Base-by-base conservation (phyloP, 2,797 vertebrate species). In the Sebastolobus altivelis region DNA sequence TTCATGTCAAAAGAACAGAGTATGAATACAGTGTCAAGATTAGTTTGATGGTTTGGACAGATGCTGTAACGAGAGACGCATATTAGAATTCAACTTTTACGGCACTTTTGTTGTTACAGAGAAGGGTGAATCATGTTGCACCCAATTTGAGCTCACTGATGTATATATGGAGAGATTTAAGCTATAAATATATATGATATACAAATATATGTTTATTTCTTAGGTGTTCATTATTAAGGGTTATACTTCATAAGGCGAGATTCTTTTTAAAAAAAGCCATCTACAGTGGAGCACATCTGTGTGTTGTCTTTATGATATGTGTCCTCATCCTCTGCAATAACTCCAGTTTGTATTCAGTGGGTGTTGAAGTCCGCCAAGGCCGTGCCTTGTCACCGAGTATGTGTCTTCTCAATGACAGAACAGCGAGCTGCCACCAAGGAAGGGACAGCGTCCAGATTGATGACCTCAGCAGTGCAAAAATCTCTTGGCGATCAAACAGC, bases 391-490 rank as follows among this genome's bases (percentile, higher is more conserved):
- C 85, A 80, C 74, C 8, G 27, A 66, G 75, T 59, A 38, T 40
- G 0, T 75, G 63, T 71, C 33, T 71, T 84, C 66, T 71, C 77
- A 80, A 12, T 58, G 80, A 81, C 78, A 75, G 81, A 74, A 81
- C 0, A 40, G 61, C 13, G n/a, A 78, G 80, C 77, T 40, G 77
- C 69, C 63, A 75, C 75, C 71, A 12, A 76, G 4, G 66, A 73
- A 29, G 35, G 75, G 54, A 80, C 59, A 6, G 46, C 12, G 60
- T 73, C 67, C 84, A 84, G 62, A 86, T 33, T 74, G 52, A 89
- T 72, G 87, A 87, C 69, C 65, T 86, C 52, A 82, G 72, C 55
- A 12, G 78, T 40, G 16, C n/a, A 72, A 79, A 84, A 80, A 79
- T 54, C 49, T 62, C 75, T 60, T 27, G 55, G 56, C 72, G 71